phyloP scores from a whole-genome alignment of 1,140 invertebrate species.

The Drosophila littoralis region DNA sequence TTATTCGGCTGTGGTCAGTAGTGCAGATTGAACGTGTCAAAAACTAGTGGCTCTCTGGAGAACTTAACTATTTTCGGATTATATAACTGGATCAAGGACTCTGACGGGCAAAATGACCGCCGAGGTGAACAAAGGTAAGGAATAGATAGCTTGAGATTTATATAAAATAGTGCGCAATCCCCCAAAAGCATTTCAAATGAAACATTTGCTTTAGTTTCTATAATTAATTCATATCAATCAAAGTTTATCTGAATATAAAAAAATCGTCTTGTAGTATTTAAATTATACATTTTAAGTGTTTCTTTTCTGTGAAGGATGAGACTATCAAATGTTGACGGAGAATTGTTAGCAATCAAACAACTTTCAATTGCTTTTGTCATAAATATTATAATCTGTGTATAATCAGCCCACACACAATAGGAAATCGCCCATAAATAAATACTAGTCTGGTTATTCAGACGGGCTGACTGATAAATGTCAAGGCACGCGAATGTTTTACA shows the following conservation, averaged over 20 bases:
- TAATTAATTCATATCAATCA: too few relatives aligned
- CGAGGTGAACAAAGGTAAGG: conserved; percentile 29
- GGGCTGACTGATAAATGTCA: conserved; percentile 2
- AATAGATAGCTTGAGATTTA: too few relatives aligned
- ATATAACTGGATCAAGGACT: background rate
- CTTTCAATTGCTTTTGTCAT: background rate
- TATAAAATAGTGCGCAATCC: background rate
- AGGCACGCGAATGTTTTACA: conserved; percentile 20
- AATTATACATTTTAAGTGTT: too few relatives aligned
- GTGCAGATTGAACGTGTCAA: conserved; percentile 17
- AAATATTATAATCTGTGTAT: conserved; percentile 11
- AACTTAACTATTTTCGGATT: background rate
- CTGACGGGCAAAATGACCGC: conserved; percentile 7
- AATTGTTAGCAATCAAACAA: too few relatives aligned
- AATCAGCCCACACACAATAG: conserved; percentile 12
- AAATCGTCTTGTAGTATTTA: too few relatives aligned
- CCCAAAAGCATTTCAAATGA: too few relatives aligned
- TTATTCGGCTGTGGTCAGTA: conserved; percentile 22
- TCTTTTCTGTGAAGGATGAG: too few relatives aligned
- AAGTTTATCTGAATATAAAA: too few relatives aligned
- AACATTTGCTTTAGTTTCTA: too few relatives aligned
- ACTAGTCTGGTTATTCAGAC: background rate
- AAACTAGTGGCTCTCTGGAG: background rate
- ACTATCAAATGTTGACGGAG: too few relatives aligned
- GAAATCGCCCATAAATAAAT: conserved; percentile 26